Conservation (phyloP, 2,113 vertebrate species). For the Condylura cristata region DNA sequence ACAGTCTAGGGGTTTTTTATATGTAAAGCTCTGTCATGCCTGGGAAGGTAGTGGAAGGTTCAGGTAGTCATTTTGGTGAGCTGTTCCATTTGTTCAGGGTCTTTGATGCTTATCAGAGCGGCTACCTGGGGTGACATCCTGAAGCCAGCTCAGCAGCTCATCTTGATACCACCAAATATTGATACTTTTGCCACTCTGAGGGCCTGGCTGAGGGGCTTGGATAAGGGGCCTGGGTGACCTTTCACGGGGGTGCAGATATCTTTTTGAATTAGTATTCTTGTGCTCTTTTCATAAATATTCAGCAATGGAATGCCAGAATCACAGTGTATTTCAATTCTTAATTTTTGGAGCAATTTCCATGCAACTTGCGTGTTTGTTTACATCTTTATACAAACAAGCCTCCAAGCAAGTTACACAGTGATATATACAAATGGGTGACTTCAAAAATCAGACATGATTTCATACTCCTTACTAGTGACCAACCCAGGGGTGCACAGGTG, state of each 20-base stretch:
- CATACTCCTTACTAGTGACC: neutral
- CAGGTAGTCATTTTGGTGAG: no score
- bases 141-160: no score
- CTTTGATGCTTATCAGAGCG: no score
- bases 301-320: neutral
- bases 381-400: neutral
- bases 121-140: no score
- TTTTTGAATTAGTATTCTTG: neutral
- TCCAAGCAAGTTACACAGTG: neutral
- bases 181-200: no score
- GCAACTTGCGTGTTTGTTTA: slow-evolving; percentile 18
- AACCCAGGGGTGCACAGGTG: neutral
- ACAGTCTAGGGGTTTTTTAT: no score
- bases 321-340: neutral
- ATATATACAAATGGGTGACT: neutral
- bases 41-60: no score
- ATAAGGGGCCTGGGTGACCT: no score
- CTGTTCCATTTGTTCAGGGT: no score
- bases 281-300: neutral
- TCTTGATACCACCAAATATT: no score
- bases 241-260: neutral
- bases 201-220: no score
- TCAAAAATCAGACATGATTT: neutral
- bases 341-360: neutral
- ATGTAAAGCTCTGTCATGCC: no score